Evolutionary conservation across 2,888 invertebrate species (phyloP), one percentile per base, ranked within the genome.

Genomic region (Leptothorax acervorum): DNA sequence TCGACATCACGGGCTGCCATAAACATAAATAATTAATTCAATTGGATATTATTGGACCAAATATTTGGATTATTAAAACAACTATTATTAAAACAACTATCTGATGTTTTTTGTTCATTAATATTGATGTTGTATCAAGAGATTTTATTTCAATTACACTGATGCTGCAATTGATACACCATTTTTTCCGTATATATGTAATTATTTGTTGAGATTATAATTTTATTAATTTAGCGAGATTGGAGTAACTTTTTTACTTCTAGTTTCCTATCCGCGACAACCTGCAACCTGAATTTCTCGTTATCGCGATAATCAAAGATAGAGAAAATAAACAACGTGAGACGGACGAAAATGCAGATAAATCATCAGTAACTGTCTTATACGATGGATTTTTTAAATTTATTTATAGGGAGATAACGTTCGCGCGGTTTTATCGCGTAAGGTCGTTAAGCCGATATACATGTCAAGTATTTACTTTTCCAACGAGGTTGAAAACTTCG

Each of bases 381-480:
- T 9, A 3, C 51, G 12, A n/a, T 28, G 39, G 53, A n/a, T 42
- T 68, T 55, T 68, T 76, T 6, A 35, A 35, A 6, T 35, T 35
- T 31, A 9, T 70, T 45, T 39, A 68, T 28, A 15, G 1, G 8
- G 28, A 39, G 35, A 65, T 66, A 66, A 53, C 28, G 15, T 6
- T 48, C 1, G 3, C 15, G 8, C 42, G 18, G 1, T 70, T 78
- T 68, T 70, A 78, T 55, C 42, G 55, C 31, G 15, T 55, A 42
- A 68, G 8, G 9, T 31, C 39, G 12, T 28, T 78, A 35, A 42
- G 31, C 31, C n/a, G 53, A 78, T n/a, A 9, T 39, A 18, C 28
- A 28, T 28, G 12, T 9, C 4, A 23, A 6, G 23, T 78, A 42
- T 78, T 68, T 78, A 31, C 45, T 39, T n/a, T 78, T 39, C n/a